Base-by-base conservation (phyloP, 2,113 vertebrate genomes). In the Lichenostomus cassidix region DNA sequence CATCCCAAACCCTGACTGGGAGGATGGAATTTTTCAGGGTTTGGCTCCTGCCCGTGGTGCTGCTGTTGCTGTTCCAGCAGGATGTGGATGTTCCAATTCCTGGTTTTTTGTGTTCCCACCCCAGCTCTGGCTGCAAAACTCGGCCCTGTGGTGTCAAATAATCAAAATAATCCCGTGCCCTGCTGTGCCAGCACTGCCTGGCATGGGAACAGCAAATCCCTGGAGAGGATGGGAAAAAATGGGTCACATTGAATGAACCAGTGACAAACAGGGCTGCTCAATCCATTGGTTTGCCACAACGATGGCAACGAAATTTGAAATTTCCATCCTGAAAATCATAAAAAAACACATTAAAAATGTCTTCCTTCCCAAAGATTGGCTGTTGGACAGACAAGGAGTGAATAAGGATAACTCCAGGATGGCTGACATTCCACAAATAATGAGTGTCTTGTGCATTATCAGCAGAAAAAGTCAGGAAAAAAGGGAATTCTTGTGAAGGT, bases 371-470 rank as follows among this genome's bases (percentile, higher is more conserved):
- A 0, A 9, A 10, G 20, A 25, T 23, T 28, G 68, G 55, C 49
- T 77, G 4, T 69, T 63, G 91, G 53, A n/a, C 58, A 60, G 63
- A 64, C 44, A 47, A 63, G n/a, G 12, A 25, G 23, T 5, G 44
- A 29, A 18, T 27, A 33, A 37, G 52, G 78, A 74, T 58, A 46
- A 67, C 68, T 83, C 85, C 83, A 60, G 7, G 28, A 64, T 58
- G 63, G 88, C 80, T 90, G 88, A 55, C 55, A 50, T 62, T 44
- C 82, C 29, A 62, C 58, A 94, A 90, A 67, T 85, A 79, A 90
- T 13, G 16, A 89, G 53, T 5, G 42, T 41, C 67, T 85, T 47
- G 62, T 81, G 64, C 42, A 1, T 47, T 21, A 75, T 87, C 92
- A 87, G 94, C 91, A 87, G 65, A 12, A 67, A 81, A 56, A 52